These are phyloP conservation scores for Trimorus sp. DNA, from an alignment of 2,888 invertebrate species.

Conservation along the genomic window DNA sequence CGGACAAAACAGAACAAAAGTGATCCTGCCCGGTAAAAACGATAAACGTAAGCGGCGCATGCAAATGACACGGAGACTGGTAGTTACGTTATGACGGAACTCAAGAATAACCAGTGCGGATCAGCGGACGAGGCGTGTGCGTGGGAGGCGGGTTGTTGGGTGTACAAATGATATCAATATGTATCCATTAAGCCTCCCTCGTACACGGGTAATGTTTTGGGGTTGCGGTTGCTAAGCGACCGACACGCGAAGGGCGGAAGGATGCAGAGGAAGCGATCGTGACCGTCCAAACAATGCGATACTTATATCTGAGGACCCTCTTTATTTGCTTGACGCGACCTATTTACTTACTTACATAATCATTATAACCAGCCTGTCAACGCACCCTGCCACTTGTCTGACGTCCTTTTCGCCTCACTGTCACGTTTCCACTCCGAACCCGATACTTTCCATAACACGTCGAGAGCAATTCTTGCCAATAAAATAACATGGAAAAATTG, in stretches of 20 bases:
- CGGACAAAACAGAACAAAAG: constrained; percentile 8
- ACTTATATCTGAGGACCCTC: constrained; percentile 54
- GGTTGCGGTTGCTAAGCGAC: constrained; percentile 72
- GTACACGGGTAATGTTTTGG: constrained; percentile 65
- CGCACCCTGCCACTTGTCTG: constrained; percentile 8
- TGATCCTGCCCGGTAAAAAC: constrained; percentile 10
- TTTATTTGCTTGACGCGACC: constrained; percentile 45
- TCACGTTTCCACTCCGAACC: not conserved
- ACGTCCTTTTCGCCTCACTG: not conserved
- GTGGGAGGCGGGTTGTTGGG: constrained; percentile 62
- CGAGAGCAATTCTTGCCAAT: not conserved
- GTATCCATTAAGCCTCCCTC: constrained; percentile 75
- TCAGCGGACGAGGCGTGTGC: constrained; percentile 45
- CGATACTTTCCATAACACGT: not conserved
- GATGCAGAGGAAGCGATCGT: constrained; percentile 75
- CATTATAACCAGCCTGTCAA: constrained; percentile 43
- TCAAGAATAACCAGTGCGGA: constrained; percentile 62
- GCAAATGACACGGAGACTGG: constrained; percentile 48
- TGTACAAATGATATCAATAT: constrained; percentile 78
- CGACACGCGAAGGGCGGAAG: constrained; percentile 64
- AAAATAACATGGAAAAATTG: too few species aligned
- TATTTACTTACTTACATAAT: constrained; percentile 58
- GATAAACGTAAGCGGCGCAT: constrained; percentile 37
- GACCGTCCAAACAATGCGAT: constrained; percentile 69
- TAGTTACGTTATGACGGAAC: constrained; percentile 50